Evolutionary conservation across 2,113 vertebrate species (phyloP).

Genomic region (Abramis brama): DNA sequence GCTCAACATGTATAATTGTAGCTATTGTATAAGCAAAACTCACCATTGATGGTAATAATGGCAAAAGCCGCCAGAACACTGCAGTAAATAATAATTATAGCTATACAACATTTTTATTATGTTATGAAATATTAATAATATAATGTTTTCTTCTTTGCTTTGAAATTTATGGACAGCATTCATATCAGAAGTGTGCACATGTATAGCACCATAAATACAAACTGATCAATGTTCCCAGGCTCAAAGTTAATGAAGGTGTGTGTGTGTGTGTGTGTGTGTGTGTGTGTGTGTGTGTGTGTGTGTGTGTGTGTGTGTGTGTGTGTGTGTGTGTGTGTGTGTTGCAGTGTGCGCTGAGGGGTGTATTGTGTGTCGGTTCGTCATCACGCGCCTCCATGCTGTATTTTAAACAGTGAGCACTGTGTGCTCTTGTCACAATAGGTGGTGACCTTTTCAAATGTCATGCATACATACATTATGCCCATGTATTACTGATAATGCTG

Average conservation of each 20-base stretch:
- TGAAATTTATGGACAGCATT: not conserved
- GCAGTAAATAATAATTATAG: not conserved
- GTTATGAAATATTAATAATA: not conserved
- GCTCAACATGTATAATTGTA: not conserved
- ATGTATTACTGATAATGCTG: not conserved
- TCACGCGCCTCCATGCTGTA: slow-evolving; percentile 52
- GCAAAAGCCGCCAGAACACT: not conserved
- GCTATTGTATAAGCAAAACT: not conserved
- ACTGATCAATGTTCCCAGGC: not conserved
- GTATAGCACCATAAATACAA: slow-evolving; percentile 54
- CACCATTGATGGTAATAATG: not conserved
- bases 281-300: no score
- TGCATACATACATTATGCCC: not conserved
- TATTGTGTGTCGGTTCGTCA: not conserved
- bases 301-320: no score
- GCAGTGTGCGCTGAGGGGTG: not conserved
- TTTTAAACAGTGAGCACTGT: slow-evolving; percentile 29
- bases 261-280: not conserved
- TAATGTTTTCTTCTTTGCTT: not conserved
- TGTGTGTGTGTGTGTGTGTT: no score
- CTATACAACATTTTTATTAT: not conserved
- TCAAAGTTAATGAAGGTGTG: slow-evolving; percentile 20
- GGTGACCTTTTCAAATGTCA: slow-evolving; percentile 41
- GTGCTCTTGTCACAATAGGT: slow-evolving; percentile 34
- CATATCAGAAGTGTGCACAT: not conserved